These are phyloP conservation scores for Argya squamiceps DNA, from an alignment of 2,797 vertebrate genomes.

Conservation along the genomic window DNA sequence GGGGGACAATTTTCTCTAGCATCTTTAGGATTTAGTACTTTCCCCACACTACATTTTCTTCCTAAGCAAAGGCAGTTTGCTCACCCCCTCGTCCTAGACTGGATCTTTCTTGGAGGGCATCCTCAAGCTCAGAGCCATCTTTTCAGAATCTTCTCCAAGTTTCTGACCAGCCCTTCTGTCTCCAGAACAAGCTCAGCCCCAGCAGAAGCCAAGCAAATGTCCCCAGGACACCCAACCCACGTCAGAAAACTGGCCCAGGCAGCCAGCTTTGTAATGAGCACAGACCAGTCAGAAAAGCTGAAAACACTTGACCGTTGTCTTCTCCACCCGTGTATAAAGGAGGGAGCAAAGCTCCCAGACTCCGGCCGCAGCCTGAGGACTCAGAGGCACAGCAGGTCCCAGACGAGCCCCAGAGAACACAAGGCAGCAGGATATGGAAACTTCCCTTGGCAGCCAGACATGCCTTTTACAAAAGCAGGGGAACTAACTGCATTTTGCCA, in stretches of 20 bases:
- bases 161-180: not conserved
- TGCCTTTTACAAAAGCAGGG: conserved; percentile 25
- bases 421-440: conserved; percentile 60
- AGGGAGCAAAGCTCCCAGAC: conserved; percentile 36
- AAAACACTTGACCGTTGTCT: conserved; percentile 22
- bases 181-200: not conserved
- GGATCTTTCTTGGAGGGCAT: not conserved
- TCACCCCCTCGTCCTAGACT: rapidly evolving
- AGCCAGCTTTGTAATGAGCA: not conserved
- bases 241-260: not conserved
- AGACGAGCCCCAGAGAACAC: not conserved
- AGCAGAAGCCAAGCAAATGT: not conserved
- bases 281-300: not conserved
- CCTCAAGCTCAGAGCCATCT: not conserved
- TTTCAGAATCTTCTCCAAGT: not conserved
- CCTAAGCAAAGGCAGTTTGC: not conserved
- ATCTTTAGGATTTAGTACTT: not conserved
- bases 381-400: not conserved
- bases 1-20: not conserved
- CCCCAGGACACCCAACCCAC: not conserved
- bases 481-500: conserved; percentile 43
- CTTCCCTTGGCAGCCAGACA: conserved; percentile 50
- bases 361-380: not conserved
- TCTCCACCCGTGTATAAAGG: not conserved
- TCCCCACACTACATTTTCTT: not conserved